Conservation (phyloP, 1,140 invertebrate genomes). For the Drosophila nigromelanica region DNA sequence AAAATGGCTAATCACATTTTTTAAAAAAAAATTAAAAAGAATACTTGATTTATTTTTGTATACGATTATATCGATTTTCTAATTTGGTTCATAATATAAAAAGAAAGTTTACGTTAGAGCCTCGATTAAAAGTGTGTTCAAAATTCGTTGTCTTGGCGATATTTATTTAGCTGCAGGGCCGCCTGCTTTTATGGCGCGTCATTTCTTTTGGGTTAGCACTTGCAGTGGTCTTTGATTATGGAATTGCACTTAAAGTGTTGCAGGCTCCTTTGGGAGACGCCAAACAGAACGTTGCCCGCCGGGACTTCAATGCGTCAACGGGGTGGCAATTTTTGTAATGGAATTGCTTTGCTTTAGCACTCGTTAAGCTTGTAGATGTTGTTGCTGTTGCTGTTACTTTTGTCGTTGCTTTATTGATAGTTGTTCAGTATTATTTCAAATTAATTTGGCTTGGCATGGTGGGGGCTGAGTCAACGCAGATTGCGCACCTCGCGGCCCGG, state of each 20-base stretch:
- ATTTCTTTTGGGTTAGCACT: constrained; percentile 47
- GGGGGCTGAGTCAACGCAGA: not conserved
- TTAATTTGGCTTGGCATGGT: constrained; percentile 49
- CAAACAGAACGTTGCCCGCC: constrained; percentile 16
- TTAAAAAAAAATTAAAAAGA: no score
- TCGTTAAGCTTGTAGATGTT: constrained; percentile 34
- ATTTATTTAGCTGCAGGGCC: not conserved
- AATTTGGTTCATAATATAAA: not conserved
- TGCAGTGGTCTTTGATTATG: constrained; percentile 69
- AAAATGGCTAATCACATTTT: no score
- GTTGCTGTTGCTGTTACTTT: constrained; percentile 22
- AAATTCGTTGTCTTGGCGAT: not conserved
- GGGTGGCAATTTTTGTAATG: constrained; percentile 78
- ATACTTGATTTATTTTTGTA: no score
- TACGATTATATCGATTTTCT: no score
- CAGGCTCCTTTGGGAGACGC: constrained; percentile 28
- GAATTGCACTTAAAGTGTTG: constrained; percentile 78
- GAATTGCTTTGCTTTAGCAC: constrained; percentile 57
- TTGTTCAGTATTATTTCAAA: constrained; percentile 56
- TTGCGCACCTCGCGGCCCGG: constrained; percentile 7
- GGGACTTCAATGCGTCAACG: constrained; percentile 12
- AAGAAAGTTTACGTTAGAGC: not conserved
- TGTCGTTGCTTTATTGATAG: constrained; percentile 53
- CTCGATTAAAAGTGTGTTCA: constrained; percentile 21
- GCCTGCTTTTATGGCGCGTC: constrained; percentile 56